phyloP scores from a whole-genome alignment of 2,888 invertebrate genomes.

The Nephrotoma flavescens region DNA sequence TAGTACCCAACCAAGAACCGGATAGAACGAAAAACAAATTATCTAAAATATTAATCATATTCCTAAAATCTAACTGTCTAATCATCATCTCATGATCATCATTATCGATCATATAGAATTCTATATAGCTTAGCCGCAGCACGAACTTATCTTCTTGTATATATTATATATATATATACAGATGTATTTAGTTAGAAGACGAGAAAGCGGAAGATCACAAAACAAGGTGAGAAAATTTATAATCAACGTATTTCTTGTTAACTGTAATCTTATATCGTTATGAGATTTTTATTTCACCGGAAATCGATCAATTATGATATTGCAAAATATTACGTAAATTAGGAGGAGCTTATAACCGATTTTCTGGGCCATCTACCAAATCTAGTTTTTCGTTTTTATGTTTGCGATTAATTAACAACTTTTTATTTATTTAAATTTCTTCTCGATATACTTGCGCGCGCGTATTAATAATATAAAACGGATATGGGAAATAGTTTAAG shows the following conservation, averaged over 20 bases:
- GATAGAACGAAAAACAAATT: background rate
- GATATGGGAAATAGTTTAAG: constrained; percentile 4
- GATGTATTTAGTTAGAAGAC: background rate
- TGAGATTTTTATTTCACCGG: background rate
- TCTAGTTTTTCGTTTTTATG: background rate
- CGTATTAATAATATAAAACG: background rate
- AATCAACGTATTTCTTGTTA: background rate
- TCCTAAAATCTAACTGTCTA: background rate
- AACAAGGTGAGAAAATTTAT: background rate
- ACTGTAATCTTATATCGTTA: background rate
- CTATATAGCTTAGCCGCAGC: background rate
- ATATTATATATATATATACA: too few species aligned
- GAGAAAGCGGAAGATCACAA: constrained; percentile 1
- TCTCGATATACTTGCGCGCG: background rate
- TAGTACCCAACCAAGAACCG: background rate
- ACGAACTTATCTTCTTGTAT: background rate
- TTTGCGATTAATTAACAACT: background rate
- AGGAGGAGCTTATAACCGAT: background rate
- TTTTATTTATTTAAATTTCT: background rate
- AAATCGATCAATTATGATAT: background rate
- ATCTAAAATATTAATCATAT: background rate
- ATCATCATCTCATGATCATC: background rate
- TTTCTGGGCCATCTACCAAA: background rate
- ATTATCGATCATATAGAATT: background rate
- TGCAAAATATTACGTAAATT: background rate